These are phyloP conservation scores for Brachypalpus laphriformis DNA, from an alignment of 2,888 invertebrate genomes.

Conservation along the genomic window DNA sequence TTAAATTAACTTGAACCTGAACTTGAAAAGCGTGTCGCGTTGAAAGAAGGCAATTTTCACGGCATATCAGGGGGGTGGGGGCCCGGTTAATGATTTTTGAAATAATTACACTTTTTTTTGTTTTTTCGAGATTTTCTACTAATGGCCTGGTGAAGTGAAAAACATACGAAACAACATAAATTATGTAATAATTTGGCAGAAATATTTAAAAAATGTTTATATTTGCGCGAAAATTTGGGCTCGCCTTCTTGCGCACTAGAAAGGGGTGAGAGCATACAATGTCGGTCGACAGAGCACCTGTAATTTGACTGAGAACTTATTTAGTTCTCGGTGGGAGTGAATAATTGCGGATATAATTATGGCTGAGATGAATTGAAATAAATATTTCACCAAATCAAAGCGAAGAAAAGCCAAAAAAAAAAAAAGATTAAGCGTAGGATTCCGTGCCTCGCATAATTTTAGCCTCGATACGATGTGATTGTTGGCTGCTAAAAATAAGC, in stretches of 20 bases:
- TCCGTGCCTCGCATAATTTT: constrained; percentile 12
- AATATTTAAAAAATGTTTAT: constrained; percentile 1
- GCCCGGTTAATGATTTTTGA: not conserved
- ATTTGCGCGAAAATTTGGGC: not conserved
- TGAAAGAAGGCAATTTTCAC: not conserved
- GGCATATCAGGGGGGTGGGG: not conserved
- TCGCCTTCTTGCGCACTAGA: not conserved
- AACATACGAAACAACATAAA: constrained; percentile 1
- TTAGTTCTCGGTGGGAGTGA: constrained; percentile 1
- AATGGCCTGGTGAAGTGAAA: not conserved
- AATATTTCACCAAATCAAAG: constrained; percentile 5
- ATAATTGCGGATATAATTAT: constrained; percentile 19
- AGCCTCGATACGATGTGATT: not conserved
- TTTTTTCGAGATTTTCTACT: not conserved
- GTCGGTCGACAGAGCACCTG: too few relatives aligned
- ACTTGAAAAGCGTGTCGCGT: not conserved
- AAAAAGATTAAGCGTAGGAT: not conserved
- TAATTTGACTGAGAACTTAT: not conserved
- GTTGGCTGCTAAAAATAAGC: constrained; percentile 15
- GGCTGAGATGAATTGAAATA: constrained; percentile 7
- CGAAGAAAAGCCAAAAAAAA: not conserved
- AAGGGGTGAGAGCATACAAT: too few relatives aligned
- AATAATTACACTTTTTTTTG: not conserved
- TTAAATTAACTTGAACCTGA: constrained; percentile 28
- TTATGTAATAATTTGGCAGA: constrained; percentile 17